Percentiles rank a stretch among this genome's conserved stretches.
Conservation (phyloP, 2,888 invertebrate genomes). For the Tanypteryx hageni region DNA sequence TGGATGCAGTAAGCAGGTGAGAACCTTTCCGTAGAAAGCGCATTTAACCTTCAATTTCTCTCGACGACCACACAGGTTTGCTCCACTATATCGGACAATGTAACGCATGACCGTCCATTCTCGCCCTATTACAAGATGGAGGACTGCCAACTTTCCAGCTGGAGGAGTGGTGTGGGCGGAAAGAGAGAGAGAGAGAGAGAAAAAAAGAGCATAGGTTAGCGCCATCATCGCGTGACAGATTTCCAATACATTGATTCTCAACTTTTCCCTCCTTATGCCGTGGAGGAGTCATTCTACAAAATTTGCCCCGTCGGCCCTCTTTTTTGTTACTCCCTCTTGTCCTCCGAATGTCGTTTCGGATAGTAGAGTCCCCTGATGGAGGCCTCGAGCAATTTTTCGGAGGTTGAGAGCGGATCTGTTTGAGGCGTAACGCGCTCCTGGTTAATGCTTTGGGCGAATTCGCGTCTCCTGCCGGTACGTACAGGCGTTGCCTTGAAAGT, state of each 20-base stretch:
- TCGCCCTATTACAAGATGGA: constrained; percentile 50
- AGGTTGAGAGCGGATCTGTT: background rate
- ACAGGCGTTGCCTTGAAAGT: background rate
- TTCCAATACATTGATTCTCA: constrained; percentile 37
- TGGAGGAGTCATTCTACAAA: background rate
- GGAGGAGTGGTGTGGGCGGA: background rate
- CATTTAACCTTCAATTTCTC: constrained; percentile 54
- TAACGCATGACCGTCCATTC: constrained; percentile 47
- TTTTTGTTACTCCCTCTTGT: background rate
- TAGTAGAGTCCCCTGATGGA: background rate
- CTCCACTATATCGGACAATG: constrained; percentile 42
- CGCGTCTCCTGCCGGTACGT: background rate
- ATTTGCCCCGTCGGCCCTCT: background rate
- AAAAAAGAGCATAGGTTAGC: constrained; percentile 50
- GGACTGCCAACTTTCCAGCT: constrained; percentile 59
- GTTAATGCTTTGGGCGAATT: background rate
- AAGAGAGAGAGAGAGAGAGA: background rate
- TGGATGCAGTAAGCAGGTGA: background rate
- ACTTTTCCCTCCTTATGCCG: background rate
- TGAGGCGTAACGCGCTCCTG: background rate
- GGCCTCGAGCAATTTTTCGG: constrained; percentile 12
- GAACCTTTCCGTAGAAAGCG: constrained; percentile 39
- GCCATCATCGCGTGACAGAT: constrained; percentile 51
- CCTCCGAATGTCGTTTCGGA: background rate
- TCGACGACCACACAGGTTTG: background rate